Base-by-base conservation (phyloP, 1,140 invertebrate genomes). In the Coptotermes formosanus region DNA sequence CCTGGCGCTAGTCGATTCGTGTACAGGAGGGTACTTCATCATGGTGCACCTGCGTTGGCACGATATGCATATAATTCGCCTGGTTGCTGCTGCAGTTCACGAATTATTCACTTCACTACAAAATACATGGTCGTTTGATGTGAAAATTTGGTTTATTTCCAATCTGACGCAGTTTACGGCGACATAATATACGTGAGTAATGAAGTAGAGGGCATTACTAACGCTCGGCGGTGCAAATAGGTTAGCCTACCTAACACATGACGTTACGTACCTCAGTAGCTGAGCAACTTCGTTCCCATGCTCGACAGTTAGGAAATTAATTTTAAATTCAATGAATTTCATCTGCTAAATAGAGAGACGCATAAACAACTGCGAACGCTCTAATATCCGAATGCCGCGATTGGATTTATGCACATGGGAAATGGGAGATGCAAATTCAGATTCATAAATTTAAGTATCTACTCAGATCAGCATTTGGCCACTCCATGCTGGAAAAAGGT, bases 141-240 rank as follows among this genome's bases (percentile, higher is more conserved):
- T 75, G 64, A 75, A 75, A 75, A 75, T 75, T 30, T 75, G 64
- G 64, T 75, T 75, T 75, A 75, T 75, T 75, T 75, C 64, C 64
- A 75, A 75, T 75, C 64, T 75, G 64, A 75, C 64, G 64, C 64
- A 75, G 64, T 75, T 75, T 75, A 75, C 64, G 64, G 64, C 64
- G 64, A 25, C 64, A 75, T 75, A 75, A 75, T 75, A 75, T 75
- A 75, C 30, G 64, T 75, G 64, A 75, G 64, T 75, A 75, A 75
- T 75, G 64, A 75, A 75, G 64, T 75, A 75, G 64, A 75, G 25
- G n/a, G 25, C 2, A 75, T 75, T 75, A 75, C 8, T 30, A 75
- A 75, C 64, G 64, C 64, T 75, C 64, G 25, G n/a, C 64, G 64
- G 64, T n/a, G 64, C 64, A 55, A 55, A 55, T 55, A 19, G 52